Base-by-base conservation (phyloP, 2,797 vertebrate species). In the Astyanax mexicanus region DNA sequence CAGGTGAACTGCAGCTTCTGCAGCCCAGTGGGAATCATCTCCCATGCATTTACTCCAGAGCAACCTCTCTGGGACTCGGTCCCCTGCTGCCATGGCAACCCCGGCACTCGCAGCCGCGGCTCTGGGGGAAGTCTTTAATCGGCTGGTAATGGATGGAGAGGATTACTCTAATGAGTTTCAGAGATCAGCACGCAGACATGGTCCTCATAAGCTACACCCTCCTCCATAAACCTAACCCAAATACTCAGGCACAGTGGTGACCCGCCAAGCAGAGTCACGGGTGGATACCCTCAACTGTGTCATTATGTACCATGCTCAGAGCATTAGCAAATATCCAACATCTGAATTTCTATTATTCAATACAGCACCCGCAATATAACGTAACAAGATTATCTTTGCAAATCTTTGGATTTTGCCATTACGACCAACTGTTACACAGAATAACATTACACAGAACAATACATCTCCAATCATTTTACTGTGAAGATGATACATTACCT, bases 401-500 rank as follows among this genome's bases (percentile, higher is more conserved):
- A 45, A 45, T 1, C 23, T 17, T 17, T 40, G 45, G 15, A 32
- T 49, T 2, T 32, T 27, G 0, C 23, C 1, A 47, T 6, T 32
- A 29, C 12, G 47, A 38, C 11, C 4, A 4, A 42, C 64, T 0
- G 19, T 2, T 37, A 23, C 19, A 64, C n/a, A n/a, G n/a, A n/a
- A n/a, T n/a, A n/a, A 23, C 7, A 6, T 62, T 40, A 23, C 10
- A 40, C 5, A 2, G 19, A 42, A 32, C 9, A 4, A 6, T 19
- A 42, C 7, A 5, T 60, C 35, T 21, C 9, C 61, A 25, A 6
- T 4, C 8, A 8, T 25, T 42, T 4, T 13, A 3, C 8, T 6
- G 1, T 11, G 2, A 57, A 32, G 15, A 32, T 29, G 15, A 75
- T 12, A 11, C 6, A 52, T 95, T 87, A 97, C 97, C 95, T 99